Evolutionary conservation across 2,113 vertebrate genomes (phyloP).

Genomic region (Caretta caretta): DNA sequence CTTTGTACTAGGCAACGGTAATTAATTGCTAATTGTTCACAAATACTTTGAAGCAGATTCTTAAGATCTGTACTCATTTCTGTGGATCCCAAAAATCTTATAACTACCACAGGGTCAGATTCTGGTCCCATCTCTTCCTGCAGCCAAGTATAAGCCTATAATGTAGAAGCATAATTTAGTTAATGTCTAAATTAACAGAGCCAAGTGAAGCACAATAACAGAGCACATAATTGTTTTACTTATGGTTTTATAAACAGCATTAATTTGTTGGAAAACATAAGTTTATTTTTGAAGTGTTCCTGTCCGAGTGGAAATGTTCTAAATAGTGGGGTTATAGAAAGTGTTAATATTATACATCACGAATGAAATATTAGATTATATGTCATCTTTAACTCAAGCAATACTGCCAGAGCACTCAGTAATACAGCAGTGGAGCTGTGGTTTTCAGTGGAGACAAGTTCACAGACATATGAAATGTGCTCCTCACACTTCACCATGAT

Average conservation of each 20-base stretch:
- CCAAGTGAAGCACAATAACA: background rate
- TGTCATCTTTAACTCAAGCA: background rate
- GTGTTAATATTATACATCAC: background rate
- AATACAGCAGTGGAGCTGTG: background rate
- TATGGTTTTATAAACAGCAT: background rate
- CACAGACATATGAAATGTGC: background rate
- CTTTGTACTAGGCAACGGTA: slow-evolving; percentile 95
- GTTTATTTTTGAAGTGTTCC: background rate
- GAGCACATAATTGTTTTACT: background rate
- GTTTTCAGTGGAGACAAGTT: background rate
- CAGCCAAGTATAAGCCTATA: slow-evolving; percentile 94
- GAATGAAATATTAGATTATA: background rate
- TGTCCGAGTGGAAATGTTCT: background rate
- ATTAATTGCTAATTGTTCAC: slow-evolving; percentile 95
- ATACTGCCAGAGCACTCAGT: background rate
- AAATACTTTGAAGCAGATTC: slow-evolving; percentile 94
- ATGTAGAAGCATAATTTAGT: slow-evolving; percentile 68
- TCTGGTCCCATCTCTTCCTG: slow-evolving; percentile 96
- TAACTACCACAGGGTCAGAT: slow-evolving; percentile 93
- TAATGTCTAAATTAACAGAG: background rate
- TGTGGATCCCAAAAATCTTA: slow-evolving; percentile 94
- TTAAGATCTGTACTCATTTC: slow-evolving; percentile 91
- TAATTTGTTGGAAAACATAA: background rate
- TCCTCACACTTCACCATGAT: background rate
- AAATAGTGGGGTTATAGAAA: background rate